phyloP scores from a whole-genome alignment of 1,140 invertebrate species.

The Diorhabda elongata region DNA sequence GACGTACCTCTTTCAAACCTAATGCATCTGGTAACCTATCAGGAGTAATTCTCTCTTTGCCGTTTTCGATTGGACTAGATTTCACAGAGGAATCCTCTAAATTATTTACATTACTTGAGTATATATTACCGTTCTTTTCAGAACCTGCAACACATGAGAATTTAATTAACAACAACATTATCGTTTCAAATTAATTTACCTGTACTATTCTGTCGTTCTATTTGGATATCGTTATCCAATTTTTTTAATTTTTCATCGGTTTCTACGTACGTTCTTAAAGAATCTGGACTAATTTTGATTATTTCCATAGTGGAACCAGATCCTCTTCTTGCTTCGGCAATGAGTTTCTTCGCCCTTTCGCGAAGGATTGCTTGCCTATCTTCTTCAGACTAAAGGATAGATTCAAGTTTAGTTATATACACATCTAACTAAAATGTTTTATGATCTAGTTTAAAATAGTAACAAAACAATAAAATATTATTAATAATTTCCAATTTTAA shows the following conservation, averaged over 20 bases:
- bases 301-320: slow-evolving; percentile 41
- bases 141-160: slow-evolving; percentile 24
- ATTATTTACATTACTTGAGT: slow-evolving; percentile 27
- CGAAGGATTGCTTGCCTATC: slow-evolving; percentile 79
- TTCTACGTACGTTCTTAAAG: slow-evolving; percentile 30
- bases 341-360: slow-evolving; percentile 82
- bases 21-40: slow-evolving; percentile 51
- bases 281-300: slow-evolving; percentile 35
- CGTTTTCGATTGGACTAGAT: slow-evolving; percentile 39
- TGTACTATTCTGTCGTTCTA: slow-evolving; percentile 30
- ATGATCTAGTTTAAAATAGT: too few species aligned
- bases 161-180: not conserved
- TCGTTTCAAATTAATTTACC: slow-evolving; percentile 12
- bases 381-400: slow-evolving; percentile 60
- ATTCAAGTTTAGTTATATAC: too few species aligned
- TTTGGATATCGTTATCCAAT: slow-evolving; percentile 29
- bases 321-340: slow-evolving; percentile 79
- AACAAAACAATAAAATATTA: too few species aligned
- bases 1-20: slow-evolving; percentile 50
- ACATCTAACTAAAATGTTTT: too few species aligned
- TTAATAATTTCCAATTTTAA: too few species aligned
- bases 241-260: slow-evolving; percentile 32
- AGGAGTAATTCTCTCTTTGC: slow-evolving; percentile 65
- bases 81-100: slow-evolving; percentile 34
- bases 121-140: slow-evolving; percentile 36